Conservation (phyloP, 2,888 invertebrate genomes). For the Ceriagrion tenellum region DNA sequence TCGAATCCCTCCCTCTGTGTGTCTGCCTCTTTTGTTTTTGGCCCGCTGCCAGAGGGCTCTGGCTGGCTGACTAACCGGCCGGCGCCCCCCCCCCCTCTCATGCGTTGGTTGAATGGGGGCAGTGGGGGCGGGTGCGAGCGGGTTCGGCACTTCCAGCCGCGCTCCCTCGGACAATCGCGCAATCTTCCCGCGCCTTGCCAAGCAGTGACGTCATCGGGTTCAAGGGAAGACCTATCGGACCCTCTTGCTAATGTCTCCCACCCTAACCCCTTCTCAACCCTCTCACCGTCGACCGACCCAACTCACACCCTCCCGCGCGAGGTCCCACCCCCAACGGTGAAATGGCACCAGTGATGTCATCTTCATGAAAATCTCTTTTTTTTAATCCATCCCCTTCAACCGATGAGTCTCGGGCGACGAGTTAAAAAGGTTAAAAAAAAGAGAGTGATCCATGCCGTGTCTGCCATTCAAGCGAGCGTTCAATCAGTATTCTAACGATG, state of each 20-base stretch:
- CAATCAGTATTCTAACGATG: too few species aligned
- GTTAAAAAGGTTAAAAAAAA: not conserved
- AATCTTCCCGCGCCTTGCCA: not conserved
- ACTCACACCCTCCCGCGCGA: not conserved
- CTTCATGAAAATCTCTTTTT: not conserved
- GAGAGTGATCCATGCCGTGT: not conserved
- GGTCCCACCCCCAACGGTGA: not conserved
- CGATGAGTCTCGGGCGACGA: not conserved
- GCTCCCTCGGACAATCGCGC: not conserved
- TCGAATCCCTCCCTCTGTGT: not conserved
- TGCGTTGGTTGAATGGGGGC: too few species aligned
- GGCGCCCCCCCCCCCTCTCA: not conserved
- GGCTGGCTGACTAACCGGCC: not conserved
- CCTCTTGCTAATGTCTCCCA: not conserved
- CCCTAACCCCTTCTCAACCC: not conserved
- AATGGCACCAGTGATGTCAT: not conserved
- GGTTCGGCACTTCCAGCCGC: not conserved
- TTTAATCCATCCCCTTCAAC: not conserved
- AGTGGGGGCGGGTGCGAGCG: not conserved
- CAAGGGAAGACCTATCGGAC: not conserved
- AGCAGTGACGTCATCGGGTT: conserved; percentile 1
- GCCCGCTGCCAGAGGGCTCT: not conserved
- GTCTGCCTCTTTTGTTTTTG: not conserved
- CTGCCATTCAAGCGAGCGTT: not conserved
- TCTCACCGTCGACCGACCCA: not conserved